Percentiles rank a stretch among this genome's conserved stretches.
Evolutionary conservation across 2,888 invertebrate genomes (phyloP).

Genomic region (Rhagonycha fulva): DNA sequence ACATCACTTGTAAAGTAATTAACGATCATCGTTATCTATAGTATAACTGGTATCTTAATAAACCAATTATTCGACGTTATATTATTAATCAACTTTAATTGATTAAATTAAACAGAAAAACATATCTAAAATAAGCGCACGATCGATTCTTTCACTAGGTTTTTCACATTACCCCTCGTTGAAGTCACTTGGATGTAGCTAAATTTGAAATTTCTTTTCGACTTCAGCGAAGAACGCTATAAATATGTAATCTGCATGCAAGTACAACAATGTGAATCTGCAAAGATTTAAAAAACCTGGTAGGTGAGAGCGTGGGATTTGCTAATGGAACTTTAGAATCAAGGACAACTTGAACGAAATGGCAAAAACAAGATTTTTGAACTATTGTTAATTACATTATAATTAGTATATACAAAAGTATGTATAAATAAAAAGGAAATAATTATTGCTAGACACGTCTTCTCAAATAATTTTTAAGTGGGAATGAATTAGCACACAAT

Average conservation of each 20-base stretch:
- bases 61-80: neutral
- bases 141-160: neutral
- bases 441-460: neutral
- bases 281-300: neutral
- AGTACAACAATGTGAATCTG: neutral
- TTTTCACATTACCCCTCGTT: neutral
- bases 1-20: neutral
- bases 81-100: neutral
- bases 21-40: neutral
- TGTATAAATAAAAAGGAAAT: neutral
- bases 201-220: neutral
- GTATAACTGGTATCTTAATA: neutral
- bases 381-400: neutral
- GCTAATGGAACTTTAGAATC: constrained; percentile 17
- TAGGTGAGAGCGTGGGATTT: constrained; percentile 15
- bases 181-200: neutral
- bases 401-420: neutral
- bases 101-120: neutral
- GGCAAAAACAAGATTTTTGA: constrained; percentile 8
- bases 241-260: neutral
- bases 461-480: neutral
- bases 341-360: constrained; percentile 14
- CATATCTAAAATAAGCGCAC: neutral
- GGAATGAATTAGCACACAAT: neutral
- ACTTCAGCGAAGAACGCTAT: neutral